Percentiles rank a stretch among this genome's conserved stretches.
Evolutionary conservation across 2,797 vertebrate species (phyloP).

Genomic region (Anniella stebbinsi): DNA sequence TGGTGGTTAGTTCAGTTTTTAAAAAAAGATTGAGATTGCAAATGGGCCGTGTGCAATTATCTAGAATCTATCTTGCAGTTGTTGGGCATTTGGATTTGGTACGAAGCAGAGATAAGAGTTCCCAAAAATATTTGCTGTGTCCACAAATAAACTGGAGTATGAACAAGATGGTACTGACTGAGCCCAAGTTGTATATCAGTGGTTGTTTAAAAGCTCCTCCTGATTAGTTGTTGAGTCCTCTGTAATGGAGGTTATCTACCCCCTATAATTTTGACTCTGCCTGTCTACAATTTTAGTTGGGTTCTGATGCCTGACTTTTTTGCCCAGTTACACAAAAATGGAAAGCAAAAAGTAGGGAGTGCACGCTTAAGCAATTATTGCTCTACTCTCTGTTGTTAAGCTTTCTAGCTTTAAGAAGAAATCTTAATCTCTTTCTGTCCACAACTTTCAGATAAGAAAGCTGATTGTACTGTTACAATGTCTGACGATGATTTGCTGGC

Average conservation of each 20-base stretch:
- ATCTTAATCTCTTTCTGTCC: not conserved
- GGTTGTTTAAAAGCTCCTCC: not conserved
- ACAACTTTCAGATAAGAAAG: conserved; percentile 84
- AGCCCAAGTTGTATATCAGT: not conserved
- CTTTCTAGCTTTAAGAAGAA: not conserved
- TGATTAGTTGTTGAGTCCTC: not conserved
- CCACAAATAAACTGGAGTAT: not conserved
- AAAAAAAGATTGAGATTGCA: not conserved
- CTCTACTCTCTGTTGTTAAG: not conserved
- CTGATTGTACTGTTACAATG: conserved; percentile 91
- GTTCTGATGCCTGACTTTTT: not conserved
- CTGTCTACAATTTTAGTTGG: not conserved
- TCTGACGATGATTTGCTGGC: conserved; percentile 87
- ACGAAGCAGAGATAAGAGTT: not conserved
- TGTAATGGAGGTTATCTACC: not conserved
- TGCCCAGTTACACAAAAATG: not conserved
- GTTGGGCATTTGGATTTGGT: not conserved
- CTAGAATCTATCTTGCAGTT: not conserved
- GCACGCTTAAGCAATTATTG: not conserved
- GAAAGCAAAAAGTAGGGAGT: not conserved
- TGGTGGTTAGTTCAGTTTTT: not conserved
- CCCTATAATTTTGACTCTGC: not conserved
- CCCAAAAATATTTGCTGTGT: not conserved
- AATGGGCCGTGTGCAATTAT: not conserved
- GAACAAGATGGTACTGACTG: not conserved